Evolutionary conservation across 1,140 invertebrate species (phyloP).

Genomic region (Chrysopa pallens): DNA sequence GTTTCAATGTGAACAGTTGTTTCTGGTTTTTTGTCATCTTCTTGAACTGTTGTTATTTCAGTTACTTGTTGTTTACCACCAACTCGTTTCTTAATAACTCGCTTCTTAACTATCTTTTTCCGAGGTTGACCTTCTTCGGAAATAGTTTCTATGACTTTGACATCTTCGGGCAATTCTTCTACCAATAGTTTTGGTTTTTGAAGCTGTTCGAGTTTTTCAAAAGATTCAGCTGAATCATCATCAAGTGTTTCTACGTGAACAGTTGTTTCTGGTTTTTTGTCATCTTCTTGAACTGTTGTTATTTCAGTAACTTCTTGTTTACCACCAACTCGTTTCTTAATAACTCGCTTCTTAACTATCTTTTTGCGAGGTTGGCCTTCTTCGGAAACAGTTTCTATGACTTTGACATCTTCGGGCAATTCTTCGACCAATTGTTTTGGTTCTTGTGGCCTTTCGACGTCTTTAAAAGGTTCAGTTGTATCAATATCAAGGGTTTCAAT

Average conservation of each 20-base stretch:
- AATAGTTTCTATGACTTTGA: constrained; percentile 15
- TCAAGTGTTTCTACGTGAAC: constrained; percentile 8
- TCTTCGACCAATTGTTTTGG: constrained; percentile 12
- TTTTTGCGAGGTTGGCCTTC: constrained; percentile 20
- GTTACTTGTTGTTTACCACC: constrained; percentile 16
- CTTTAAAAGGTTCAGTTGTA: constrained; percentile 7
- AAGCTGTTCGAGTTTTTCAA: constrained; percentile 1
- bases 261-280: constrained; percentile 19
- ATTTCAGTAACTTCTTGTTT: constrained; percentile 23
- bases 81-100: constrained; percentile 13
- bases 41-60: constrained; percentile 16
- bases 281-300: constrained; percentile 24
- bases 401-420: constrained; percentile 22
- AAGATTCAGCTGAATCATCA: not conserved
- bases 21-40: constrained; percentile 17
- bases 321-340: constrained; percentile 19
- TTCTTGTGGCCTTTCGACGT: constrained; percentile 9
- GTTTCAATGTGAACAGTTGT: constrained; percentile 13
- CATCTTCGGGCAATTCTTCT: constrained; percentile 21
- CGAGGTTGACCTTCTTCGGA: constrained; percentile 13
- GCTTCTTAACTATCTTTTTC: constrained; percentile 15
- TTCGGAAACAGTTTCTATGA: constrained; percentile 23
- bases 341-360: constrained; percentile 19
- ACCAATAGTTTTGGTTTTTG: constrained; percentile 5
- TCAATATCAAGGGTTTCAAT: constrained; percentile 13